Base-by-base conservation (phyloP, 2,797 vertebrate species). In the Atherinosoma microstoma region DNA sequence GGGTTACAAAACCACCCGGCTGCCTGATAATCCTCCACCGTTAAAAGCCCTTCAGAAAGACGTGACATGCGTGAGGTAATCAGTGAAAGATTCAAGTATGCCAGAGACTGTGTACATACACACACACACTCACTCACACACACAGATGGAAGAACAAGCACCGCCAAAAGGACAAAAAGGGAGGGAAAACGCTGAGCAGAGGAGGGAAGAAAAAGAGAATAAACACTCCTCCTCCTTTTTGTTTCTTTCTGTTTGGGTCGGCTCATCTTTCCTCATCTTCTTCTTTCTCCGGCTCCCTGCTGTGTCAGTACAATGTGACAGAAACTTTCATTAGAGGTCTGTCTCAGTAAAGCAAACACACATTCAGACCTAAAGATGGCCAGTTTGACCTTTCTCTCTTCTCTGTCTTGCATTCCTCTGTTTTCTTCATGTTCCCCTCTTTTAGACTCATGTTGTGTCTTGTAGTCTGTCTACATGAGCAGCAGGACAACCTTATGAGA, bases 11-110 rank as follows among this genome's bases (percentile, higher is more conserved):
- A 84, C 75, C 73, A 80, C 70, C 70, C 20, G 70, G 76, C 82
- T 84, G 91, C 79, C 79, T 85, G 86, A 89, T 92, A 89, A 93
- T 93, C 87, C 84, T 86, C 84, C 69, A 60, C 83, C 24, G 81
- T 83, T 91, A 91, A 93, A 91, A 90, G 90, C 90, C 78, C 92
- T 92, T 69, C 79, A 91, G 83, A 80, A 82, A 91, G 86, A 90
- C 51, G 53, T 86, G 88, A 87, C 47, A 84, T 89, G 84, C 84
- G 86, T 89, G 83, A 91, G 91, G 88, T 93, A 94, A 93, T 94
- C 93, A 94, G 92, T 91, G 88, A 90, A 91, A 88, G 90, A 92
- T 83, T 93, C 88, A 91, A 92, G 90, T 88, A 87, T 86, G 82
- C 80, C 70, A 58, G 65, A 63, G 80, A 61, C 72, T 62, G 61